phyloP scores from a whole-genome alignment of 2,797 vertebrate genomes.

The Aeoliscus strigatus region DNA sequence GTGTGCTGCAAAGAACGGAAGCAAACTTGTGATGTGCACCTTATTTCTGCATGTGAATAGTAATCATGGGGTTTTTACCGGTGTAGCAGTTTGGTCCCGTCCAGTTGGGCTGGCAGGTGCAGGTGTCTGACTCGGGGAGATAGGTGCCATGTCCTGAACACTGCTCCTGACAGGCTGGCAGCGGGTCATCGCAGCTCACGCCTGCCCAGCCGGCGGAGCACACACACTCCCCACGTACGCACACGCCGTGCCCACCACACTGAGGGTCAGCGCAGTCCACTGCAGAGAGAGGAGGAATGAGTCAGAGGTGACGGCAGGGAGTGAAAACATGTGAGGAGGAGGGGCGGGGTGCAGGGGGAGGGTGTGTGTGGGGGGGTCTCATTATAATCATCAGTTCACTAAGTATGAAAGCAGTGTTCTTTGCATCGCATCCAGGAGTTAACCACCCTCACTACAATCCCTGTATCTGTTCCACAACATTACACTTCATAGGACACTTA shows the following conservation, averaged over 20 bases:
- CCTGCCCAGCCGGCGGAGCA: conserved; percentile 90
- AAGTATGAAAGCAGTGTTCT: conserved; percentile 75
- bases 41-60: conserved; percentile 20
- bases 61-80: conserved; percentile 72
- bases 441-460: conserved; percentile 69
- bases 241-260: conserved; percentile 88
- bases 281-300: conserved; percentile 40
- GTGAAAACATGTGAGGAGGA: not conserved
- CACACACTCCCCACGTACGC: conserved; percentile 88
- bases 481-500: conserved; percentile 76
- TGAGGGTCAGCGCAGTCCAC: conserved; percentile 91
- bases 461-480: conserved; percentile 76
- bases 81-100: conserved; percentile 91
- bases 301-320: conserved; percentile 40
- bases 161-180: conserved; percentile 90
- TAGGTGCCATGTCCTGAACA: conserved; percentile 91
- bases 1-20: conserved; percentile 36
- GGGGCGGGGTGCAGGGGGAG: not conserved
- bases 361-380: conserved; percentile 34
- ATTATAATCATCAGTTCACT: conserved; percentile 71
- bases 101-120: conserved; percentile 91
- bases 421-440: conserved; percentile 75
- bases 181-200: conserved; percentile 82
- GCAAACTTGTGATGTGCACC: conserved; percentile 27
- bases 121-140: conserved; percentile 83